Evolutionary conservation across 2,888 invertebrate genomes (phyloP).

Genomic region (Ecliptopera silaceata): DNA sequence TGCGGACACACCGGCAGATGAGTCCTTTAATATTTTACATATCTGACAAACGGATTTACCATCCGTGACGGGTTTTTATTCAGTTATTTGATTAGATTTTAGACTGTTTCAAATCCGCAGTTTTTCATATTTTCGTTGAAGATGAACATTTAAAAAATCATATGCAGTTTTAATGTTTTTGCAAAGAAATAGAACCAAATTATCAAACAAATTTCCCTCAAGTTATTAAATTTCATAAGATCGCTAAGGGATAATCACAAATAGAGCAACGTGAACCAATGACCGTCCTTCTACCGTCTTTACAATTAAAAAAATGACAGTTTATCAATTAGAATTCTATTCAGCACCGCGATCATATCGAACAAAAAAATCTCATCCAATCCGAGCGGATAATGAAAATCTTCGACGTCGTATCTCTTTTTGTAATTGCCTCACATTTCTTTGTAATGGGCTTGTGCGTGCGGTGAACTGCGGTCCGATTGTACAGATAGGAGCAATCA

Average conservation of each 20-base stretch:
- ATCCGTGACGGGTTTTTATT: slow-evolving; percentile 64
- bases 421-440: slow-evolving; percentile 72
- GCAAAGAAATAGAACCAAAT: no score
- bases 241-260: no score
- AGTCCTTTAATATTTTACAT: slow-evolving; percentile 81
- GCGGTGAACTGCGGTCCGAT: slow-evolving; percentile 59
- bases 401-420: slow-evolving; percentile 66
- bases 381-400: slow-evolving; percentile 64
- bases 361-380: slow-evolving; percentile 46
- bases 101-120: slow-evolving; percentile 51
- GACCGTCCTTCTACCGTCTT: no score
- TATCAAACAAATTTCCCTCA: neutral
- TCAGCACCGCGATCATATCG: slow-evolving; percentile 39
- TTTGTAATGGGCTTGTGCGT: slow-evolving; percentile 65
- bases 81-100: slow-evolving; percentile 72
- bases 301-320: neutral
- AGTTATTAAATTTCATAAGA: neutral
- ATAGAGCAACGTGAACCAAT: no score
- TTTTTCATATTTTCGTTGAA: no score
- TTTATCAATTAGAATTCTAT: slow-evolving; percentile 23
- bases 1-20: slow-evolving; percentile 73
- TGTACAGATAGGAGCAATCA: slow-evolving; percentile 67
- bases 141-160: no score
- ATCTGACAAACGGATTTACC: slow-evolving; percentile 73
- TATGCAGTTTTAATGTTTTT: no score